A percentile compares a stretch with the other conserved stretches of the same genome.
phyloP scores from a whole-genome alignment of 1,140 invertebrate genomes.

The Rhyzopertha dominica region DNA sequence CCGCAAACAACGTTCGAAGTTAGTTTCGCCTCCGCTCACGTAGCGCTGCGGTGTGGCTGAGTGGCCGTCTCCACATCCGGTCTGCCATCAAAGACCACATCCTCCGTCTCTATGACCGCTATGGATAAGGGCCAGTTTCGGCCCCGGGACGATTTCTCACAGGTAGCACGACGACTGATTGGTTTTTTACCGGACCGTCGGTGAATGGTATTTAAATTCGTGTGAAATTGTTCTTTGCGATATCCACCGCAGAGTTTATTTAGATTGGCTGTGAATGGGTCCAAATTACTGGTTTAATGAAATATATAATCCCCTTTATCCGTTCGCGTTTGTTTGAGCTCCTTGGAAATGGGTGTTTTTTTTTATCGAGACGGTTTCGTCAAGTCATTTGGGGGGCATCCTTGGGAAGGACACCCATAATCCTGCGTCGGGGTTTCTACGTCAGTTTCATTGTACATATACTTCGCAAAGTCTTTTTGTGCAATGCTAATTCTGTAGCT shows the following conservation, averaged over 20 bases:
- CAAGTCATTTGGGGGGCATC: too few relatives aligned
- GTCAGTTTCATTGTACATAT: too few relatives aligned
- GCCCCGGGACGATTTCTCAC: slow-evolving; percentile 21
- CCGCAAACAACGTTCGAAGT: too few relatives aligned
- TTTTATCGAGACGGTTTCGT: too few relatives aligned
- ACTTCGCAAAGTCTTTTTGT: too few relatives aligned
- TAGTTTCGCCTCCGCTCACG: slow-evolving; percentile 32
- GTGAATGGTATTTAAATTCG: slow-evolving; percentile 29
- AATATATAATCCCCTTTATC: too few relatives aligned
- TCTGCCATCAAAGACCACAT: slow-evolving; percentile 32
- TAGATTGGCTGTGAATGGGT: slow-evolving; percentile 20
- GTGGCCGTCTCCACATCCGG: slow-evolving; percentile 41
- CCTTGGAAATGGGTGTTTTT: too few relatives aligned
- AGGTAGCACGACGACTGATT: slow-evolving; percentile 26
- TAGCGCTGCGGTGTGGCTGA: slow-evolving; percentile 28
- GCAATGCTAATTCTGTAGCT: too few relatives aligned
- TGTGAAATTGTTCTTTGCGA: slow-evolving; percentile 35
- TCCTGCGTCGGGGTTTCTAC: too few relatives aligned
- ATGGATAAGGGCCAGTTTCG: slow-evolving; percentile 17
- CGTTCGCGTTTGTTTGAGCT: too few relatives aligned
- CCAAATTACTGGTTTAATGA: slow-evolving; percentile 23
- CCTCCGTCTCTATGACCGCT: slow-evolving; percentile 20
- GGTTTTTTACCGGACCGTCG: slow-evolving; percentile 24
- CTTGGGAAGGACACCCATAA: too few relatives aligned
- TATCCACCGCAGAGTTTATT: slow-evolving; percentile 28